Conservation (phyloP, 2,113 vertebrate species). For the Oophaga pumilio region DNA sequence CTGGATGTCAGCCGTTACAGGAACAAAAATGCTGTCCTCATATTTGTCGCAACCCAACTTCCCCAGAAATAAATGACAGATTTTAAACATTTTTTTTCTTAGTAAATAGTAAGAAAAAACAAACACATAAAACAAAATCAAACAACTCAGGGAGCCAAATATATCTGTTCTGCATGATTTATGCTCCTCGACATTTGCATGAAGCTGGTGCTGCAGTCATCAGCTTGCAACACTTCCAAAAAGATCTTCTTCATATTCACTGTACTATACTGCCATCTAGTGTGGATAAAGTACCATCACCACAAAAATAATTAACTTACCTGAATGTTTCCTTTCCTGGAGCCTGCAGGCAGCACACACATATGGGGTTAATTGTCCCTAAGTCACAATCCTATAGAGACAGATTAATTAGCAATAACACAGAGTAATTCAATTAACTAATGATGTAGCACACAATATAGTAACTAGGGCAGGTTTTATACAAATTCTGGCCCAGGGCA, state of each 20-base stretch:
- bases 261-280: conserved; percentile 69
- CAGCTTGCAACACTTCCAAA: conserved; percentile 66
- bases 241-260: conserved; percentile 66
- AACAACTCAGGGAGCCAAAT: background rate
- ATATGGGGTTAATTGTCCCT: too few species aligned
- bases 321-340: too few species aligned
- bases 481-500: too few species aligned
- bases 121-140: background rate
- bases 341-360: too few species aligned
- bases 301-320: background rate
- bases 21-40: background rate
- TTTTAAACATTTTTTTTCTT: background rate
- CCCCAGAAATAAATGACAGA: background rate
- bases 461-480: too few species aligned
- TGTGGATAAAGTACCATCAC: conserved; percentile 56
- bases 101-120: background rate
- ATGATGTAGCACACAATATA: too few species aligned
- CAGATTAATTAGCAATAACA: too few species aligned
- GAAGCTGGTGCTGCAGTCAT: background rate
- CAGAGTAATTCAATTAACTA: too few species aligned
- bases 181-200: background rate
- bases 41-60: background rate
- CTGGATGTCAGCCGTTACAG: background rate
- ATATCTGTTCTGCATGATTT: background rate
- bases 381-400: too few species aligned